These are phyloP conservation scores for Cyprinodon tularosa DNA, from an alignment of 2,113 vertebrate species.

Conservation along the genomic window DNA sequence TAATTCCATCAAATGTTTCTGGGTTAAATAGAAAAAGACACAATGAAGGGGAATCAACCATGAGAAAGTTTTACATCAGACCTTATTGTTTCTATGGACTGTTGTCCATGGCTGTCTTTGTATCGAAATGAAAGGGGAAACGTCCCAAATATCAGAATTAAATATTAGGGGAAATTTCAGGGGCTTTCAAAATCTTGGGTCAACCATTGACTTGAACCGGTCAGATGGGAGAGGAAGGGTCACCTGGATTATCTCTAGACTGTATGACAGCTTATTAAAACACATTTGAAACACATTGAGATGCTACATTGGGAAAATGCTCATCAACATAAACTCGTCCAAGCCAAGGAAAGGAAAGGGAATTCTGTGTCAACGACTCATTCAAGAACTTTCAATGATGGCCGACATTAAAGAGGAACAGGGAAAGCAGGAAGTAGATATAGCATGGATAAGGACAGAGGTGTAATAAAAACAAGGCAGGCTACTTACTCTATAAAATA, in stretches of 20 bases:
- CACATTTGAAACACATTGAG: background rate
- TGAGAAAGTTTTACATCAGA: background rate
- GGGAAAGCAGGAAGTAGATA: constrained; percentile 6
- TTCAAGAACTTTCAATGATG: constrained; percentile 23
- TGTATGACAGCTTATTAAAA: background rate
- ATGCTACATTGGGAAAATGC: background rate
- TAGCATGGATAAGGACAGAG: constrained; percentile 25
- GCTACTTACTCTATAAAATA: constrained; percentile 98
- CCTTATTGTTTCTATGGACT: background rate
- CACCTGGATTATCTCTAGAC: background rate
- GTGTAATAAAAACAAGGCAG: constrained; percentile 20
- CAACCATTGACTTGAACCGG: background rate
- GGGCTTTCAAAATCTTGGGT: background rate
- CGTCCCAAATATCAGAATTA: background rate
- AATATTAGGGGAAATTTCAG: background rate
- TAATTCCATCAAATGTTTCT: background rate
- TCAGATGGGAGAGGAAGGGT: background rate
- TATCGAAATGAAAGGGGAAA: background rate
- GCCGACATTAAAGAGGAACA: background rate
- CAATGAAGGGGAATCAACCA: background rate
- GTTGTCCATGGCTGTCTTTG: background rate
- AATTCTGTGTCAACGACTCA: background rate
- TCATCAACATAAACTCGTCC: background rate
- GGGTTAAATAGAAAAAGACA: background rate
- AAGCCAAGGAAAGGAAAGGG: background rate